Percentiles rank a stretch among this genome's conserved stretches.
phyloP scores from a whole-genome alignment of 1,140 invertebrate genomes.

The Octopus sinensis region DNA sequence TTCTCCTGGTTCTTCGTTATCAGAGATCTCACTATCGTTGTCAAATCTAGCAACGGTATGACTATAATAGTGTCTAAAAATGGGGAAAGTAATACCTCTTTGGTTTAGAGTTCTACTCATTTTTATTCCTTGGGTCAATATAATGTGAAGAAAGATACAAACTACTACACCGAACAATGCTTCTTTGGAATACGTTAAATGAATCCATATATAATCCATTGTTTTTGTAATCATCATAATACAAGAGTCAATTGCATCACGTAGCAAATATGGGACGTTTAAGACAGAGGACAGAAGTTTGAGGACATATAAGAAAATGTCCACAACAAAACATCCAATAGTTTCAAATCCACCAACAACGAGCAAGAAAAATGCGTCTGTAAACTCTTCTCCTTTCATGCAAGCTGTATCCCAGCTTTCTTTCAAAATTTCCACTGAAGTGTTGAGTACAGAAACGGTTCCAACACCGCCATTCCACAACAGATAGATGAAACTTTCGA shows the following conservation, averaged over 20 bases:
- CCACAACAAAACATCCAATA: slow-evolving; percentile 23
- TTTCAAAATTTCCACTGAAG: slow-evolving; percentile 21
- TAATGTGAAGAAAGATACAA: slow-evolving; percentile 24
- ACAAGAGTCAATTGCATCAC: slow-evolving; percentile 12
- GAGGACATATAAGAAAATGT: slow-evolving; percentile 21
- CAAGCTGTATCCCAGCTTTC: slow-evolving; percentile 22
- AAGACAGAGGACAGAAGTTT: slow-evolving; percentile 25
- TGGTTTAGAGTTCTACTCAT: slow-evolving; percentile 11
- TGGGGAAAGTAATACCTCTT: slow-evolving; percentile 23
- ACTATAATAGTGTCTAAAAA: slow-evolving; percentile 16
- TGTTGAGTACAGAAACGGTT: slow-evolving; percentile 22
- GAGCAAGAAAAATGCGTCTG: background rate
- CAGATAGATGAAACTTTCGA: slow-evolving; percentile 19
- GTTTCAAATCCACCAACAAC: slow-evolving; percentile 20
- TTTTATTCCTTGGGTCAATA: slow-evolving; percentile 18
- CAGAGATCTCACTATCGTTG: slow-evolving; percentile 29
- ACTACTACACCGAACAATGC: slow-evolving; percentile 29
- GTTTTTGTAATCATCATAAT: slow-evolving; percentile 17
- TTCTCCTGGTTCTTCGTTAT: slow-evolving; percentile 26
- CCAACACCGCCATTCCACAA: slow-evolving; percentile 24
- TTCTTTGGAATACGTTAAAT: slow-evolving; percentile 23
- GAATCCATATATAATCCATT: background rate
- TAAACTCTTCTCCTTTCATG: slow-evolving; percentile 17
- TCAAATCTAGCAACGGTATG: slow-evolving; percentile 22
- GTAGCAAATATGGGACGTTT: slow-evolving; percentile 17